Evolutionary conservation across 2,888 invertebrate genomes (phyloP).

Genomic region (Drosophila lacicola): DNA sequence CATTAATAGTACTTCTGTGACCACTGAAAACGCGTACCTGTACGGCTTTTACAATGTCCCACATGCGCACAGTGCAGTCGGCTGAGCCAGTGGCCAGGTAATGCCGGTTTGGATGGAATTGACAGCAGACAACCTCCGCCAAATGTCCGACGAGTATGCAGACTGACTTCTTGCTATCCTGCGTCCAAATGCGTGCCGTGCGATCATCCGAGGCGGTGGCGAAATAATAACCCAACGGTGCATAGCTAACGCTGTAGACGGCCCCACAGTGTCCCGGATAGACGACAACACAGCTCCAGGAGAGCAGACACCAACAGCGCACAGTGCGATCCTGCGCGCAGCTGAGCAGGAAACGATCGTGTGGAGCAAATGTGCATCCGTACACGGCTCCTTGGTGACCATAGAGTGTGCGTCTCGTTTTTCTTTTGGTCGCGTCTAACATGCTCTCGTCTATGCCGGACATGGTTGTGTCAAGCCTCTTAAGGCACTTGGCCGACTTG

Average conservation of each 20-base stretch:
- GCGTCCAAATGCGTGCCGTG: constrained; percentile 64
- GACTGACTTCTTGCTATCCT: constrained; percentile 37
- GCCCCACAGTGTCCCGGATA: constrained; percentile 56
- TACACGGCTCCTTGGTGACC: constrained; percentile 60
- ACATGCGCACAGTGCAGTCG: constrained; percentile 59
- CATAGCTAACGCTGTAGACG: constrained; percentile 47
- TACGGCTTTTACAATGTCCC: constrained; percentile 52
- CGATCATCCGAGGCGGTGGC: constrained; percentile 56
- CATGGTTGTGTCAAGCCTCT: constrained; percentile 32
- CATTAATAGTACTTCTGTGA: constrained; percentile 33
- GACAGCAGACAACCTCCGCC: constrained; percentile 46
- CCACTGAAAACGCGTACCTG: constrained; percentile 63
- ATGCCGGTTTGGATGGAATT: constrained; percentile 64
- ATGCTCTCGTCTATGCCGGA: constrained; percentile 51
- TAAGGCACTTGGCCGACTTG: constrained; percentile 37
- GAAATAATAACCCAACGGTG: constrained; percentile 61
- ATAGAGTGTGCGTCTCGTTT: constrained; percentile 27
- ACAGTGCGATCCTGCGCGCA: constrained; percentile 56
- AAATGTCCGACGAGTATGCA: constrained; percentile 55
- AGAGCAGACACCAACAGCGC: constrained; percentile 62
- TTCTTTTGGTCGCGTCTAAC: constrained; percentile 37
- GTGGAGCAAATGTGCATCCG: constrained; percentile 45
- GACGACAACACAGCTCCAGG: constrained; percentile 66
- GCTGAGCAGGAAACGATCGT: constrained; percentile 53
- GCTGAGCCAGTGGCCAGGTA: constrained; percentile 67